These are phyloP conservation scores for Torymus aiolomorphi DNA, from an alignment of 2,888 invertebrate species.

Conservation along the genomic window DNA sequence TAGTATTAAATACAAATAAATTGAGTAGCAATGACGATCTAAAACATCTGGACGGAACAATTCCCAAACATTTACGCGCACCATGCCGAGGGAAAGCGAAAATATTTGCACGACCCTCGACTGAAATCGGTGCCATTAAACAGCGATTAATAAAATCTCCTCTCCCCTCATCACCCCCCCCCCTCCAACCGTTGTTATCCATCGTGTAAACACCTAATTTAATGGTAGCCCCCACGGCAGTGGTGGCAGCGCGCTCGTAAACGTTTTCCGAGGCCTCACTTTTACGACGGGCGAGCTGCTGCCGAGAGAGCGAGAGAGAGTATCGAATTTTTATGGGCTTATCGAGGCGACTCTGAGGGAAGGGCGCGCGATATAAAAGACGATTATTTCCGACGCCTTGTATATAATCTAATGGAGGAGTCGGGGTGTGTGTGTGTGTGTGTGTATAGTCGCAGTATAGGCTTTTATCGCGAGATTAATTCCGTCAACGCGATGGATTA, in stretches of 20 bases:
- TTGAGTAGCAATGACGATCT: not conserved
- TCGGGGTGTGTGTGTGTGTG: too few relatives aligned
- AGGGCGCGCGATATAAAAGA: constrained; percentile 14
- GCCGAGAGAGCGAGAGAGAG: not conserved
- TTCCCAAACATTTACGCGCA: constrained; percentile 10
- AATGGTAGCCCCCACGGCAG: constrained; percentile 56
- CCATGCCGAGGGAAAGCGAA: too few relatives aligned
- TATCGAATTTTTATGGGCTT: constrained; percentile 43
- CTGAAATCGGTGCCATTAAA: not conserved
- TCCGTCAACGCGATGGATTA: not conserved
- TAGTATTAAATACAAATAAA: not conserved
- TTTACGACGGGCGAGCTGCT: constrained; percentile 29
- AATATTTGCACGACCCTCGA: not conserved
- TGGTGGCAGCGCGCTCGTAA: constrained; percentile 62
- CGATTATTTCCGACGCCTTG: constrained; percentile 34
- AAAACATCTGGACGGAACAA: not conserved
- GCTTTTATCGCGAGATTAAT: constrained; percentile 21
- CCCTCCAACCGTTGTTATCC: constrained; percentile 32
- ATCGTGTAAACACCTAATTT: constrained; percentile 67
- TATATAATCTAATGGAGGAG: not conserved
- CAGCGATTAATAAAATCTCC: constrained; percentile 7
- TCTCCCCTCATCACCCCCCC: not conserved
- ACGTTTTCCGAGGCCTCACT: constrained; percentile 61
- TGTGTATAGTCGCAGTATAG: too few relatives aligned
- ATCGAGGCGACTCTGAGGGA: constrained; percentile 24